Conservation (phyloP, 2,888 invertebrate genomes). For the Formica aserva region DNA sequence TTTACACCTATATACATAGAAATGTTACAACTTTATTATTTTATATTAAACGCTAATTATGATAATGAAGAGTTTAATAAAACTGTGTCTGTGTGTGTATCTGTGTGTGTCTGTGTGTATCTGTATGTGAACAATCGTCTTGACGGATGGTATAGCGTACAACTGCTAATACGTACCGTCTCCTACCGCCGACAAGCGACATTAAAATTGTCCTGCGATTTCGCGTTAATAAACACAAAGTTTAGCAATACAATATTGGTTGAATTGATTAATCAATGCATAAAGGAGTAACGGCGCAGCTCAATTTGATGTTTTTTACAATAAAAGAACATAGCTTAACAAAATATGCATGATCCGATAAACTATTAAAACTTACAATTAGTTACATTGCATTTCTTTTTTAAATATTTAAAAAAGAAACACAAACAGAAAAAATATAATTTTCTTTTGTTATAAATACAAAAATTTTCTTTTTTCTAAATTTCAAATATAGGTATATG, state of each 20-base stretch:
- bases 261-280: not conserved
- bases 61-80: slow-evolving; percentile 23
- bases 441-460: not conserved
- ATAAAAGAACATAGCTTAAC: not conserved
- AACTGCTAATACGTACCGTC: slow-evolving; percentile 52
- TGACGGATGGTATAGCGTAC: slow-evolving; percentile 44
- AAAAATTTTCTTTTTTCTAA: not conserved
- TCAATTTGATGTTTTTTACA: not conserved
- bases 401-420: not conserved
- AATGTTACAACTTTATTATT: not conserved
- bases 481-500: slow-evolving; percentile 19
- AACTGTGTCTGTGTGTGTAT: not conserved
- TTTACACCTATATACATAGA: not conserved
- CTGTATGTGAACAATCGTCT: not conserved
- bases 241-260: slow-evolving; percentile 23
- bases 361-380: not conserved
- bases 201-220: slow-evolving; percentile 41
- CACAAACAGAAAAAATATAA: not conserved
- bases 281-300: not conserved
- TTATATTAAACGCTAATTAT: slow-evolving; percentile 2
- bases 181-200: slow-evolving; percentile 44
- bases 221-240: slow-evolving; percentile 45
- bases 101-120: too few relatives aligned
- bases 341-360: not conserved
- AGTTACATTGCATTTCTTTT: not conserved